Evolutionary conservation across 2,888 invertebrate species (phyloP), one percentile per base, ranked within the genome.

Genomic region (Chalcosyrphus nemorum): DNA sequence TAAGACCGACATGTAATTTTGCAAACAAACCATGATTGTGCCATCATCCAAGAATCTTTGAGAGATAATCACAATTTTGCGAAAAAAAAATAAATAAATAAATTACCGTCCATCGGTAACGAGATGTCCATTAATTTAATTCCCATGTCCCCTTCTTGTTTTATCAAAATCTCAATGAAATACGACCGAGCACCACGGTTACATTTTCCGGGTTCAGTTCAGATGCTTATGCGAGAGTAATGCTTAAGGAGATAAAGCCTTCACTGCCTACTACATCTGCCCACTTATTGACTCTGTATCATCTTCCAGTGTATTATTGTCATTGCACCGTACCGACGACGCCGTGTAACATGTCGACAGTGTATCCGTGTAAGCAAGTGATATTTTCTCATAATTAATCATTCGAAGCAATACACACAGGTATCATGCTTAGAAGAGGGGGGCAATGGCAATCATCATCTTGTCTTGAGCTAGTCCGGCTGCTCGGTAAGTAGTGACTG

Each of bases 301-400:
- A 82, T 81, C 81, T 56, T 72, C 71, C 35, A 6, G 21, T 27
- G 57, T 47, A 29, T 13, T 52, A 27, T 9, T 56, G 75, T 70
- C 81, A 43, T 41, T 54, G 13, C 24, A 4, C 24, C 24, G 24
- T n/a, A n/a, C n/a, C 24, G 24, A 2, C 24, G 24, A 7, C 32
- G 32, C 38, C 35, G 41, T 45, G 35, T 54, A 27, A 35, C 63
- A 56, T 57, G 63, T 50, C 71, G 78, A 65, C 72, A 41, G 21
- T 65, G 72, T 61, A 72, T 66, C 56, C 72, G 78, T 41, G 54
- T 61, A 19, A 35, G 80, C 80, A 56, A 74, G 52, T 81, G 82
- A 68, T 63, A 56, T 82, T 82, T 78, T 82, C 82, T 72, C 82
- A 82, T 72, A 68, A 78, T 77, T 82, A 82, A 78, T 82, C 82